Conservation (phyloP, 2,888 invertebrate species). For the Acleris laterana region DNA sequence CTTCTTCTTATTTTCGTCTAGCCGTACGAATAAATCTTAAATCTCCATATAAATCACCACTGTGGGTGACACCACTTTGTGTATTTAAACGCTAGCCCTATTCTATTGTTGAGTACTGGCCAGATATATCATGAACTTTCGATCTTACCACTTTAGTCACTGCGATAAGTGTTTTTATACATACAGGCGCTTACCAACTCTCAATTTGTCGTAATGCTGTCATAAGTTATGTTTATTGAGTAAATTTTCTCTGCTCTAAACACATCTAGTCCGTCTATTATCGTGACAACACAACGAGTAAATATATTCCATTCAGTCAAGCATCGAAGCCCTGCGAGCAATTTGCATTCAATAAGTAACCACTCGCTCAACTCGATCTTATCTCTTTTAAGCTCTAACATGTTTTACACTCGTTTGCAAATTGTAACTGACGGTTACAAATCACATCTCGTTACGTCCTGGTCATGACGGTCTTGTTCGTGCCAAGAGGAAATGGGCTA, state of each 20-base stretch:
- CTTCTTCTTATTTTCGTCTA: constrained; percentile 41
- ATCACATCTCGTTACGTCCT: constrained; percentile 60
- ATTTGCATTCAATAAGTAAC: constrained; percentile 75
- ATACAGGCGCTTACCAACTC: constrained; percentile 8
- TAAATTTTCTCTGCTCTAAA: constrained; percentile 19
- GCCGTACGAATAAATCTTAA: constrained; percentile 30
- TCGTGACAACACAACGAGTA: constrained; percentile 70
- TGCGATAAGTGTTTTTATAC: neutral
- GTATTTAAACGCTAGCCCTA: constrained; percentile 2
- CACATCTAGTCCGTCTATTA: constrained; percentile 46
- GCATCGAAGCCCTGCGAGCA: constrained; percentile 52
- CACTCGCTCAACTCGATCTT: constrained; percentile 65
- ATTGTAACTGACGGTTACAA: constrained; percentile 74
- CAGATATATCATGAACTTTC: too few relatives aligned
- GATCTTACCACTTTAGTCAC: too few relatives aligned
- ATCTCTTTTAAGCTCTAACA: constrained; percentile 66
- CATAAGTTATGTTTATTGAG: constrained; percentile 19
- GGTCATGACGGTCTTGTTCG: constrained; percentile 40
- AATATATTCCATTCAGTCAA: constrained; percentile 67
- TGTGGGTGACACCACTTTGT: constrained; percentile 24
- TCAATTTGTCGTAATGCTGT: constrained; percentile 7
- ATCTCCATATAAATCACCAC: constrained; percentile 25
- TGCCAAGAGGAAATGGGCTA: constrained; percentile 50
- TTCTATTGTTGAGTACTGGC: too few relatives aligned
- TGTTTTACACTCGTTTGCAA: constrained; percentile 76